These are phyloP conservation scores for Botrylloides violaceus DNA, from an alignment of 23 tunicate genomes.

Conservation along the genomic window DNA sequence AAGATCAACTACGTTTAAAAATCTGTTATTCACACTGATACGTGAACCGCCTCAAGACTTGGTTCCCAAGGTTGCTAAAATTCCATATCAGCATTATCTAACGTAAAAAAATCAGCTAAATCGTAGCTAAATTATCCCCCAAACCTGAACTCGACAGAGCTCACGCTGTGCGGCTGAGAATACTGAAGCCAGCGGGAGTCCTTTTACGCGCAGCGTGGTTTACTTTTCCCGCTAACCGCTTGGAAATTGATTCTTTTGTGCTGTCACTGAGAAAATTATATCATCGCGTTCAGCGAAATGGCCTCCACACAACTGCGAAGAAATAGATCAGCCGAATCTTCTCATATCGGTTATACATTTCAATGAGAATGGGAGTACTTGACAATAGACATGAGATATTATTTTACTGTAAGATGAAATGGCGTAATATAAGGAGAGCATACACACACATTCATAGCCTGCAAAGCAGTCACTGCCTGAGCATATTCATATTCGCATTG, in stretches of 20 bases:
- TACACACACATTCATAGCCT: no score
- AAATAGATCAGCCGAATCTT: no score
- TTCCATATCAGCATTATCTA: not conserved
- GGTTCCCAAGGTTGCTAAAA: not conserved
- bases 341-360: no score
- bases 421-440: no score
- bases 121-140: conserved; percentile 2
- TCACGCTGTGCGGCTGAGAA: not conserved
- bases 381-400: no score
- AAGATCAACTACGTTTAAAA: no score
- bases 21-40: not conserved
- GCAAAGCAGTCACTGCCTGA: no score
- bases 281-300: no score
- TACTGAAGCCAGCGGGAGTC: not conserved
- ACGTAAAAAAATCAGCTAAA: not conserved
- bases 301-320: no score
- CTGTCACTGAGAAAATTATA: not conserved
- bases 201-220: not conserved
- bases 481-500: no score
- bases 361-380: no score
- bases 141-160: conserved; percentile 19
- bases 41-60: not conserved
- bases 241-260: not conserved
- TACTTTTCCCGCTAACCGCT: not conserved
- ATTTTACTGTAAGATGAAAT: no score